A percentile compares a stretch with the other conserved stretches of the same genome.
phyloP scores from a whole-genome alignment of 2,888 invertebrate genomes.

The Nomada goodeniana region DNA sequence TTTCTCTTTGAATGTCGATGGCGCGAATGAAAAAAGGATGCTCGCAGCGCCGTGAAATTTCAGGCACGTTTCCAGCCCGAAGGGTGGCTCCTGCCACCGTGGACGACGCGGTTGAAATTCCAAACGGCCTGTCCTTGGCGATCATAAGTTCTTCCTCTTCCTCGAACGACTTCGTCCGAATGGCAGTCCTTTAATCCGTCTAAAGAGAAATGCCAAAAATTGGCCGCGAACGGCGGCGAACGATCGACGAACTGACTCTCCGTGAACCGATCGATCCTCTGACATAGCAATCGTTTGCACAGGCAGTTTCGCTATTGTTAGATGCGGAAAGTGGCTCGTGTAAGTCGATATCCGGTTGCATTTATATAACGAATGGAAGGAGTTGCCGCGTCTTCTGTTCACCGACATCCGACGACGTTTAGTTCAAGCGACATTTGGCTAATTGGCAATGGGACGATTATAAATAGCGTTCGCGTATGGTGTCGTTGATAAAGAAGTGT shows the following conservation, averaged over 20 bases:
- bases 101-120: slow-evolving; percentile 40
- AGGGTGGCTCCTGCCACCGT: not conserved
- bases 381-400: no score
- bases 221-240: slow-evolving; percentile 69
- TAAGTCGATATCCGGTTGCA: slow-evolving; percentile 34
- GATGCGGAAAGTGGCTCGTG: slow-evolving; percentile 53
- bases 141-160: slow-evolving; percentile 54
- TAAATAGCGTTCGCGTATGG: no score
- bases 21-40: slow-evolving; percentile 35
- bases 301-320: slow-evolving; percentile 53
- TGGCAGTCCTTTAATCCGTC: slow-evolving; percentile 63
- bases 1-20: not conserved
- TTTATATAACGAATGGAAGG: not conserved
- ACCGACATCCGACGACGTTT: no score
- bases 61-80: slow-evolving; percentile 36
- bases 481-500: not conserved
- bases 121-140: slow-evolving; percentile 28
- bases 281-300: slow-evolving; percentile 47
- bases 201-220: slow-evolving; percentile 36
- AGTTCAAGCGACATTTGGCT: no score
- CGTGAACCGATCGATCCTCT: slow-evolving; percentile 76
- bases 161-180: slow-evolving; percentile 53
- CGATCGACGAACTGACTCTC: slow-evolving; percentile 77
- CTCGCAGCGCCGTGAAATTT: slow-evolving; percentile 31
- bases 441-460: no score